Base-by-base conservation (phyloP, 2,888 invertebrate genomes). In the Venustoraphidia nigricollis region DNA sequence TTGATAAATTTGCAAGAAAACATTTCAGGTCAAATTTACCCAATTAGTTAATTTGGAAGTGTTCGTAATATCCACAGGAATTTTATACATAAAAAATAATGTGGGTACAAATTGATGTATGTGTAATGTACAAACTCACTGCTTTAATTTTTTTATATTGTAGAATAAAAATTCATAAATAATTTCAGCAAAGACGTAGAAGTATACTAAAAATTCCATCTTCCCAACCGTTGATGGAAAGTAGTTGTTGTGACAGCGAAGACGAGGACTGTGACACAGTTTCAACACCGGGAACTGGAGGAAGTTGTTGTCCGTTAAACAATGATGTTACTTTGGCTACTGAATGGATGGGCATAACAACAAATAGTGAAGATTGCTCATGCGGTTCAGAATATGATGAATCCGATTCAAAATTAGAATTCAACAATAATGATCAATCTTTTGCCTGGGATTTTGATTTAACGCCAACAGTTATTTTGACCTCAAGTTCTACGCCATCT, bases 331-430 rank as follows among this genome's bases (percentile, higher is more conserved):
- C 74, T 34, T 76, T 74, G 8, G 76, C 85, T 58, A 83, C 85
- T 41, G 90, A 90, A 67, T 90, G 89, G 86, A 78, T 86, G 67
- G 90, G 88, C 51, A 81, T 89, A 53, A 90, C 90, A 41, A 88
- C 90, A 57, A 91, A 91, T 66, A 89, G 89, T 59, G 83, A 87
- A 59, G 86, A 85, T 58, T 85, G 85, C 63, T 87, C 87, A 62
- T 88, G 87, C 59, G 84, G 83, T 56, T 87, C 88, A 1, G 88
- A 85, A 44, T 52, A 51, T 36, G 61, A 62, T 45, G 68, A 71
- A 47, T 66, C 70, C 9, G 71, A 73, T 54, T 58, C 62, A 42
- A 61, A 66, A 38, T 64, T 63, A 46, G 69, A 69, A 46, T 54
- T 58, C 42, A 61, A 63, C 56, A 57, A 62, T 47, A 59, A 63